Conservation (phyloP, 2,888 invertebrate species). For the Myopa testacea region DNA sequence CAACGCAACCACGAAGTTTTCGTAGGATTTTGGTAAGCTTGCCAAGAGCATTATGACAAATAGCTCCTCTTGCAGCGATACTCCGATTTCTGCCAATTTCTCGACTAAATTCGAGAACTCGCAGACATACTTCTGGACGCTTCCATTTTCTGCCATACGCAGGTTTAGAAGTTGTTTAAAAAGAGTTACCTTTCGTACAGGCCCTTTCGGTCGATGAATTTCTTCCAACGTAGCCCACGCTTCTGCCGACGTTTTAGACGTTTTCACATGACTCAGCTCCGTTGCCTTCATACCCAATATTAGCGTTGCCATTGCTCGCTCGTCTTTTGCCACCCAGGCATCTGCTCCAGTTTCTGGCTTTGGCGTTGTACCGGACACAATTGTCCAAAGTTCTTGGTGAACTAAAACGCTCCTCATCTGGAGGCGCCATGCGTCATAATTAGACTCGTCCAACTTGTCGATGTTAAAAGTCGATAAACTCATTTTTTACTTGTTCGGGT, state of each 20-base stretch:
- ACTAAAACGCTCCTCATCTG: slow-evolving; percentile 27
- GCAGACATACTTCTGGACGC: slow-evolving; percentile 25
- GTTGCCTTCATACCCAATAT: slow-evolving; percentile 25
- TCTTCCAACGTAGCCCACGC: slow-evolving; percentile 22
- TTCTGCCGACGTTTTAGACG: neutral
- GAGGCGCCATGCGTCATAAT: slow-evolving; percentile 34
- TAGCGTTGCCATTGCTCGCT: slow-evolving; percentile 39
- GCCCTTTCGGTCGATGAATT: slow-evolving; percentile 20
- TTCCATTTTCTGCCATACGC: slow-evolving; percentile 10
- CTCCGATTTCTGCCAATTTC: slow-evolving; percentile 40
- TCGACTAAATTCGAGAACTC: slow-evolving; percentile 32
- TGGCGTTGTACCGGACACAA: slow-evolving; percentile 17
- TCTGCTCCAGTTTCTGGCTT: neutral
- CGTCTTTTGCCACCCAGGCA: slow-evolving; percentile 11
- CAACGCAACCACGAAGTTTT: slow-evolving; percentile 37
- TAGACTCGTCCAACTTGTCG: slow-evolving; percentile 31
- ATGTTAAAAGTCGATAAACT: slow-evolving; percentile 22
- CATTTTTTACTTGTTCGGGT: slow-evolving; percentile 8
- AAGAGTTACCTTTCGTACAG: slow-evolving; percentile 31
- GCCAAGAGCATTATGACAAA: slow-evolving; percentile 42
- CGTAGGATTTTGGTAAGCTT: slow-evolving; percentile 39
- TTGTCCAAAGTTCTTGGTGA: slow-evolving; percentile 29
- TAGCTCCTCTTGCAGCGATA: slow-evolving; percentile 41
- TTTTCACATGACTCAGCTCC: slow-evolving; percentile 10
- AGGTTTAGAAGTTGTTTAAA: slow-evolving; percentile 30